These are phyloP conservation scores for Dolichomitus sp. DNA, from an alignment of 2,888 invertebrate species.

Conservation along the genomic window DNA sequence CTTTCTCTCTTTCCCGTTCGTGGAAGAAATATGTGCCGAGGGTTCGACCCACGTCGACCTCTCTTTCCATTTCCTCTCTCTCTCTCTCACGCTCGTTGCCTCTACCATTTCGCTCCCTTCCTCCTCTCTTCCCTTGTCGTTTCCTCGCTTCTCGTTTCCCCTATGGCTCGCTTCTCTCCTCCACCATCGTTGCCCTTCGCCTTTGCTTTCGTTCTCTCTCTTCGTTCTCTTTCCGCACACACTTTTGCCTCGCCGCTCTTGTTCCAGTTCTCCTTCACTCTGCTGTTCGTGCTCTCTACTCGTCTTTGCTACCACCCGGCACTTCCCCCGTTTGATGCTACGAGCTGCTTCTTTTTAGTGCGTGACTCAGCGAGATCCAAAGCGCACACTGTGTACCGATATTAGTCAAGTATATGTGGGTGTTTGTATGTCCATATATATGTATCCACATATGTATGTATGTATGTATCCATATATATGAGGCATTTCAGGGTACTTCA, in stretches of 20 bases:
- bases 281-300: constrained; percentile 40
- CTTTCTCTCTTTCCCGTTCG: constrained; percentile 58
- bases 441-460: neutral
- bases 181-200: constrained; percentile 38
- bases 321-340: constrained; percentile 44
- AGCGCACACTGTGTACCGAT: constrained; percentile 69
- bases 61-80: constrained; percentile 46
- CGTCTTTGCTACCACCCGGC: constrained; percentile 63
- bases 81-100: constrained; percentile 50
- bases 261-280: constrained; percentile 36
- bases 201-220: constrained; percentile 45
- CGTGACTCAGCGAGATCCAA: constrained; percentile 82
- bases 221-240: constrained; percentile 35
- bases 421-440: constrained; percentile 12
- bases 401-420: constrained; percentile 40
- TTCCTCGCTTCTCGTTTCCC: constrained; percentile 33
- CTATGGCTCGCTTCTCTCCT: constrained; percentile 39
- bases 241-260: constrained; percentile 31
- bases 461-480: no score
- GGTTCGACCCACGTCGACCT: constrained; percentile 67
- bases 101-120: constrained; percentile 22
- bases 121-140: constrained; percentile 9
- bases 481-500: no score
- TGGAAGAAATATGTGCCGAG: constrained; percentile 70
- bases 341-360: constrained; percentile 72